phyloP scores from a whole-genome alignment of 2,888 invertebrate genomes.

The Siphlonurus alternatus region DNA sequence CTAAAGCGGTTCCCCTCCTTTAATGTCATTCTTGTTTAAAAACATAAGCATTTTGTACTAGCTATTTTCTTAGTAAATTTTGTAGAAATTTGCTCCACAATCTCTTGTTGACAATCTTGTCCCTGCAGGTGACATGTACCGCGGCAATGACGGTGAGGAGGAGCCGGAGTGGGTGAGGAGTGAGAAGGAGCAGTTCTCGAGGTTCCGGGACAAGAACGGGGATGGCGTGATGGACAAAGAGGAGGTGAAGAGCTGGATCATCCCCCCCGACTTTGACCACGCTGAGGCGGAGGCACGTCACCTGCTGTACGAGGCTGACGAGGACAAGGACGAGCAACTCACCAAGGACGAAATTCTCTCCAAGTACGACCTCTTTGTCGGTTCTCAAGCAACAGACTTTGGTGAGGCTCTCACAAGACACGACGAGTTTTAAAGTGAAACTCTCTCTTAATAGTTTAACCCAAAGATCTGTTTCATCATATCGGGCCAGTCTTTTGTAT shows the following conservation, averaged over 20 bases:
- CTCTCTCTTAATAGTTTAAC: constrained; percentile 11
- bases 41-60: too few relatives aligned
- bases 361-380: constrained; percentile 95
- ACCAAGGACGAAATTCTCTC: constrained; percentile 78
- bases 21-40: too few relatives aligned
- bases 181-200: constrained; percentile 80
- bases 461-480: constrained; percentile 2
- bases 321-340: constrained; percentile 76
- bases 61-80: too few relatives aligned
- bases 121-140: constrained; percentile 76
- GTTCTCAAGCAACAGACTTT: constrained; percentile 97
- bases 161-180: constrained; percentile 94
- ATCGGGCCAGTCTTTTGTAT: too few relatives aligned
- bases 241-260: constrained; percentile 82
- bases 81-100: too few relatives aligned
- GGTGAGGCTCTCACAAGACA: constrained; percentile 90
- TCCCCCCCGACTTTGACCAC: constrained; percentile 92
- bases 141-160: constrained; percentile 44
- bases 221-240: constrained; percentile 78
- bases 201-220: constrained; percentile 66
- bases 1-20: too few relatives aligned
- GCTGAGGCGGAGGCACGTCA: constrained; percentile 93
- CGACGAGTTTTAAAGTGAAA: constrained; percentile 65
- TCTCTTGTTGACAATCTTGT: too few relatives aligned
- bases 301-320: constrained; percentile 85